These are phyloP conservation scores for Calypte anna DNA, from an alignment of 2,113 vertebrate species.

Conservation along the genomic window DNA sequence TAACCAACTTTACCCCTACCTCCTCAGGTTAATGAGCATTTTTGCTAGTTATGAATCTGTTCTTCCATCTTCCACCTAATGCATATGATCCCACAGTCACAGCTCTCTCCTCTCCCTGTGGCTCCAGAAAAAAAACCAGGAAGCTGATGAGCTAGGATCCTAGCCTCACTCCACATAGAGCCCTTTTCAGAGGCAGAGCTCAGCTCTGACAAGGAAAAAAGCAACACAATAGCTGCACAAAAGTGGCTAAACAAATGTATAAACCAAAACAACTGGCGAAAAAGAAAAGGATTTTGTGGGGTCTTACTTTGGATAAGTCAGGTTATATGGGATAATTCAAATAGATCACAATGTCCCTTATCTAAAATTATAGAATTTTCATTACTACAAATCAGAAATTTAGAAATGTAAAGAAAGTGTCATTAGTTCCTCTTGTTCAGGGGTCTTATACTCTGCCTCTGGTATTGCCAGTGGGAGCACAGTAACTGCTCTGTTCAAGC, in stretches of 20 bases:
- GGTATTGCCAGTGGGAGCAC: not conserved
- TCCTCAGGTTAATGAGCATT: not conserved
- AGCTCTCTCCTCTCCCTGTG: not conserved
- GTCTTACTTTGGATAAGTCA: not conserved
- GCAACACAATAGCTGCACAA: not conserved
- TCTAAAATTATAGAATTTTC: not conserved
- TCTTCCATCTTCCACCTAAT: constrained; percentile 13
- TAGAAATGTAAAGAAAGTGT: not conserved
- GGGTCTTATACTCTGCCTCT: not conserved
- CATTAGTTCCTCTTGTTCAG: not conserved
- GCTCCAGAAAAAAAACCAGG: not conserved
- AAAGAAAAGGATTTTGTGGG: not conserved
- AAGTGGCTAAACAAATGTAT: not conserved
- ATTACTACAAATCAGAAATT: not conserved
- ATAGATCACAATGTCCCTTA: not conserved
- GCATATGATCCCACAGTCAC: constrained; percentile 20
- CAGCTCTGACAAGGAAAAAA: not conserved
- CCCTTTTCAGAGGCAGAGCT: not conserved
- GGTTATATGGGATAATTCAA: not conserved
- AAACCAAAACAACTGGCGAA: not conserved
- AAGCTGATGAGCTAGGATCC: not conserved
- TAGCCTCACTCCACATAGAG: not conserved
- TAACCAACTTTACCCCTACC: not conserved
- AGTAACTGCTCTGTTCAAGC: not conserved
- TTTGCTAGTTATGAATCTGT: not conserved